phyloP scores from a whole-genome alignment of 2,888 invertebrate genomes.

The Clepsis dumicolana region DNA sequence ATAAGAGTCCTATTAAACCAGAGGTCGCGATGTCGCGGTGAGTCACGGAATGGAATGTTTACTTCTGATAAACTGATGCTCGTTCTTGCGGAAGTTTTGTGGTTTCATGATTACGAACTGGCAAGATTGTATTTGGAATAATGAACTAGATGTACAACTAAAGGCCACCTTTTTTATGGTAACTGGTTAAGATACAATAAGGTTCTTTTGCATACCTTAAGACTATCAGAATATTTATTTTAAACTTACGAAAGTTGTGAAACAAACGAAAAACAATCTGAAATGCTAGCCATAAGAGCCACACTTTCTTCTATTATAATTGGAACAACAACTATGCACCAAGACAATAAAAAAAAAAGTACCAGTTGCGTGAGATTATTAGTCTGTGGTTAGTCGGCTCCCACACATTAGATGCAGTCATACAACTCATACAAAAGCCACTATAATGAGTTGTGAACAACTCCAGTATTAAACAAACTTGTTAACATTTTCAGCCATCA shows the following conservation, averaged over 20 bases:
- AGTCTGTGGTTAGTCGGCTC: neutral
- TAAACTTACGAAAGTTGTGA: neutral
- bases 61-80: neutral
- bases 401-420: neutral
- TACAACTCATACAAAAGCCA: neutral
- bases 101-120: neutral
- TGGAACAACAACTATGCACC: neutral
- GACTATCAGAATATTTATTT: no score
- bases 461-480: neutral
- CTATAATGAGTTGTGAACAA: neutral
- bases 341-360: neutral
- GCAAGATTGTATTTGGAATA: no score
- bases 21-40: neutral
- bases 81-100: neutral
- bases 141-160: no score
- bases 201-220: no score
- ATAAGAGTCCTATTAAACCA: conserved; percentile 15
- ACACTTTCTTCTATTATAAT: neutral
- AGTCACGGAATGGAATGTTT: conserved; percentile 20
- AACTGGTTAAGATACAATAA: no score
- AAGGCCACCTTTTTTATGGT: no score
- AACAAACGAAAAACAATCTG: no score
- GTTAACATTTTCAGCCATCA: neutral
- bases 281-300: no score
- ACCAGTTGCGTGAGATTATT: neutral